Conservation (phyloP, 2,888 invertebrate genomes). For the Epinotia bilunana region DNA sequence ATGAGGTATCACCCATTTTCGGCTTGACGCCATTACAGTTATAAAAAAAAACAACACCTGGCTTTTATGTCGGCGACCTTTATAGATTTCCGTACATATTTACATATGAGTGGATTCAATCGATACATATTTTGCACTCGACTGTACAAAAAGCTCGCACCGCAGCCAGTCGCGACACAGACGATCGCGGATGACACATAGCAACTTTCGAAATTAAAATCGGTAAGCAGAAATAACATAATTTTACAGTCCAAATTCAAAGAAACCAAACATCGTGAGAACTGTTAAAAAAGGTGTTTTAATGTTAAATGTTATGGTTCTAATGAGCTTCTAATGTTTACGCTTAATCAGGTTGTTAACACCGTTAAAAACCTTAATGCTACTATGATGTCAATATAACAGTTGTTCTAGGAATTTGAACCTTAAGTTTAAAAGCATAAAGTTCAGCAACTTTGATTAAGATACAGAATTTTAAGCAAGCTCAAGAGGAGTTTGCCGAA, state of each 20-base stretch:
- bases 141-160: background rate
- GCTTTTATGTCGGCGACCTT: too few species aligned
- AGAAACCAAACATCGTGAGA: conserved; percentile 41
- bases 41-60: too few species aligned
- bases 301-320: conserved; percentile 48
- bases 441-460: background rate
- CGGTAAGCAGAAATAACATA: conserved; percentile 9
- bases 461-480: conserved; percentile 24
- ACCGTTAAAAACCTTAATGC: conserved; percentile 32
- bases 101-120: too few species aligned
- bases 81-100: too few species aligned
- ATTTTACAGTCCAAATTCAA: conserved; percentile 30
- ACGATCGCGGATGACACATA: background rate
- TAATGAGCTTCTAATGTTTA: conserved; percentile 49
- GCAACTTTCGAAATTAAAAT: conserved; percentile 1
- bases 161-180: too few species aligned
- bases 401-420: background rate
- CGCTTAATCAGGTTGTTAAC: conserved; percentile 49
- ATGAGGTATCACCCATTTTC: too few species aligned
- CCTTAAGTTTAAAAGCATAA: background rate
- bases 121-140: background rate
- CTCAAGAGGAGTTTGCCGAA: conserved; percentile 48
- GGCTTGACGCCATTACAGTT: too few species aligned
- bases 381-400: conserved; percentile 7
- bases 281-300: conserved; percentile 46